These are phyloP conservation scores for Arbacia lixula DNA, from an alignment of 53 echinoderm and acorn worm species.

Conservation along the genomic window DNA sequence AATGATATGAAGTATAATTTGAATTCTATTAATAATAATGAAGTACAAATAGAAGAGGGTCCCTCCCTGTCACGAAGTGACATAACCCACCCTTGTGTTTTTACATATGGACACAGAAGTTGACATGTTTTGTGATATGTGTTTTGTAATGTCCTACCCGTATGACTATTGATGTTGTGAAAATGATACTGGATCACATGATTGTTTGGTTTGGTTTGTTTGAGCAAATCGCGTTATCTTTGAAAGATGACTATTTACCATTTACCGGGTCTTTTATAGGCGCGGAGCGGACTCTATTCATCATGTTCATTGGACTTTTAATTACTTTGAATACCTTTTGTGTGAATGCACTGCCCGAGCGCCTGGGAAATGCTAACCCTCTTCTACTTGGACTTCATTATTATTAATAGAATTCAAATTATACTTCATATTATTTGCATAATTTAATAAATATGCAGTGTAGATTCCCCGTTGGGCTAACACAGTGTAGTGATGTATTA, in stretches of 20 bases:
- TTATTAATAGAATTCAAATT: not conserved
- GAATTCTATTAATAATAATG: not conserved
- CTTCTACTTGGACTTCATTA: not conserved
- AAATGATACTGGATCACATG: not conserved
- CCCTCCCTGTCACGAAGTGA: not conserved
- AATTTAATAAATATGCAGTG: no score
- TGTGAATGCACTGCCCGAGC: no score
- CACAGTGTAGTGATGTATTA: no score
- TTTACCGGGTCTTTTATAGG: not conserved
- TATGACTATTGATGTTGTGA: not conserved
- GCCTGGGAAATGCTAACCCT: not conserved
- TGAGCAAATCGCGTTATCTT: not conserved
- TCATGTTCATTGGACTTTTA: not conserved
- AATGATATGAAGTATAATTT: not conserved
- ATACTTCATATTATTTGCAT: no score
- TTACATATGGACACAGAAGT: not conserved
- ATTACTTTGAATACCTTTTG: no score
- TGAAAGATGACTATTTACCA: not conserved
- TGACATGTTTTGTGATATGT: not conserved
- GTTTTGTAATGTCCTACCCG: not conserved
- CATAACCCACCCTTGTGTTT: not conserved
- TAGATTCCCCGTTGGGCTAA: no score
- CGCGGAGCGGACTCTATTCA: not conserved
- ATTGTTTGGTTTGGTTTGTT: not conserved
- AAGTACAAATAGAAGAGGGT: not conserved